phyloP scores from a whole-genome alignment of 2,113 vertebrate genomes.

The Pachypanchax playfairii region DNA sequence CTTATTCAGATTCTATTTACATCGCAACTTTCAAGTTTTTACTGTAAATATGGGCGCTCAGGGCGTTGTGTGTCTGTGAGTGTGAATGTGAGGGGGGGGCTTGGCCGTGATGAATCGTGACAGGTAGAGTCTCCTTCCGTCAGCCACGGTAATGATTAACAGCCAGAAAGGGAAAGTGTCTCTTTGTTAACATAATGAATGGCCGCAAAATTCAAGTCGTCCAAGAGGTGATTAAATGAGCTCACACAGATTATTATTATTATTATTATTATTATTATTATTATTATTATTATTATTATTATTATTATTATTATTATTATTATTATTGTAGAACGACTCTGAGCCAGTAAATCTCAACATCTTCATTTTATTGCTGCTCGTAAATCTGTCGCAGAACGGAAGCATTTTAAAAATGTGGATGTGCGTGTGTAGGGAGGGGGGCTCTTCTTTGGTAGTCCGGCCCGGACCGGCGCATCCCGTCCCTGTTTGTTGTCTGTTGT shows the following conservation, averaged over 20 bases:
- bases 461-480: no score
- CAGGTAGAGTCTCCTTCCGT: slow-evolving; percentile 64
- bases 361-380: slow-evolving; percentile 85
- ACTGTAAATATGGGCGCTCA: no score
- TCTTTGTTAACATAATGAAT: slow-evolving; percentile 46
- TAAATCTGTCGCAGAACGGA: slow-evolving; percentile 88
- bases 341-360: slow-evolving; percentile 87
- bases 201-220: slow-evolving; percentile 30
- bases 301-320: slow-evolving; percentile 38
- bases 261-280: not conserved
- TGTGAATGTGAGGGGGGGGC: slow-evolving; percentile 15
- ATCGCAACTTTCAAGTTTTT: no score
- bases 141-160: slow-evolving; percentile 67
- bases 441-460: no score
- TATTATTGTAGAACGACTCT: slow-evolving; percentile 73
- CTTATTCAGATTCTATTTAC: no score
- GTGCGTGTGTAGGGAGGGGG: no score
- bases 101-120: slow-evolving; percentile 68
- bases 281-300: slow-evolving; percentile 16
- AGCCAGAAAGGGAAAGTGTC: slow-evolving; percentile 38
- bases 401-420: no score
- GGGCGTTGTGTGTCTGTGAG: no score
- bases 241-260: not conserved
- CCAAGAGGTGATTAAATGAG: not conserved
- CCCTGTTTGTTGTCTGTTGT: no score